Percentiles rank a stretch among this genome's conserved stretches.
These are phyloP conservation scores for Nephila pilipes DNA, from an alignment of 1,140 invertebrate genomes.

Conservation along the genomic window DNA sequence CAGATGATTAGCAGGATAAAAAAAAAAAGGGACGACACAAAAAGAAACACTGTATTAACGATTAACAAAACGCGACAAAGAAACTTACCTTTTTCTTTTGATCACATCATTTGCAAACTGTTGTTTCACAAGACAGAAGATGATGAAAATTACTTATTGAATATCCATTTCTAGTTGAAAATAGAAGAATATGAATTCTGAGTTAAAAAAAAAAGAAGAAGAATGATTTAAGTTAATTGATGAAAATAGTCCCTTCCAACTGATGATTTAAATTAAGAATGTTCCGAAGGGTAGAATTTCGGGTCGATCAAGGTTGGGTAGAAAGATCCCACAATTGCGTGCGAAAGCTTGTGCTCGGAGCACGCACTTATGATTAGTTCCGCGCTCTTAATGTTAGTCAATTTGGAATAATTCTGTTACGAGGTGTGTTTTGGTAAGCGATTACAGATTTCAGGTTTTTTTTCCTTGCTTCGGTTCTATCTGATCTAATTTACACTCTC, in stretches of 20 bases:
- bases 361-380: slow-evolving; percentile 72
- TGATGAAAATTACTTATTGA: neutral
- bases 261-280: slow-evolving; percentile 42
- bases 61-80: neutral
- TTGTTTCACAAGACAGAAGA: no score
- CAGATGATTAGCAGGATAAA: no score
- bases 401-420: slow-evolving; percentile 45
- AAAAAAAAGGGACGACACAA: no score
- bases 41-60: no score
- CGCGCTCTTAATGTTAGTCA: slow-evolving; percentile 58
- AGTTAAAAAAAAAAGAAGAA: neutral
- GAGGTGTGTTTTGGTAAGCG: slow-evolving; percentile 40
- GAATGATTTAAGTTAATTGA: neutral
- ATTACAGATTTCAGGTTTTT: slow-evolving; percentile 32
- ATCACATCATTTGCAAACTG: neutral
- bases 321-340: slow-evolving; percentile 47
- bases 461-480: neutral
- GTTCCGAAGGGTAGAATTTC: neutral
- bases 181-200: neutral
- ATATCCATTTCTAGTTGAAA: neutral
- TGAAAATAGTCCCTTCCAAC: neutral
- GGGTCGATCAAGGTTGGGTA: slow-evolving; percentile 55
- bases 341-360: neutral
- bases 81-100: neutral
- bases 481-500: slow-evolving; percentile 28